Conservation (phyloP, 2,113 vertebrate genomes). For the Camelus bactrianus region DNA sequence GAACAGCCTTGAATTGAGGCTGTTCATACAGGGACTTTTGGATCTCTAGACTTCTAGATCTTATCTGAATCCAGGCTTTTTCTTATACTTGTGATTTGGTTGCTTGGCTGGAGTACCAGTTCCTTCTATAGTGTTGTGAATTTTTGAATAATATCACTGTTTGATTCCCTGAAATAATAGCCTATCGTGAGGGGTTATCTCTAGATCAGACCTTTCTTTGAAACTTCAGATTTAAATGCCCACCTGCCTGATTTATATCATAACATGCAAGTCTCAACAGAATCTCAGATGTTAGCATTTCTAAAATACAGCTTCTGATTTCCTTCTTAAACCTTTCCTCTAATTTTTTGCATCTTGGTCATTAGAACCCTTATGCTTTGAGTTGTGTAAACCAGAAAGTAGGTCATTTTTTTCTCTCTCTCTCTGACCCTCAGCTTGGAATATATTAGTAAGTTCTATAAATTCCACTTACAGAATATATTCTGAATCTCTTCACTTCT, state of each 20-base stretch:
- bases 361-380: neutral
- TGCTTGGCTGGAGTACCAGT: neutral
- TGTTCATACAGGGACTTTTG: neutral
- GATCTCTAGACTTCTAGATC: slow-evolving; percentile 1
- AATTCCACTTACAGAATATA: neutral
- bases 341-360: neutral
- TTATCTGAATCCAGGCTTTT: neutral
- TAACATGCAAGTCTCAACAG: neutral
- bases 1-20: neutral
- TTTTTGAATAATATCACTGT: slow-evolving; percentile 33
- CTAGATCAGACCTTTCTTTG: slow-evolving; percentile 58
- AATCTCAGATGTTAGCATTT: slow-evolving; percentile 23
- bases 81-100: neutral
- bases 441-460: neutral
- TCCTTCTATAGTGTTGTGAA: neutral
- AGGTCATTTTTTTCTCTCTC: neutral
- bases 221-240: neutral
- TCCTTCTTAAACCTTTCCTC: neutral
- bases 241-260: neutral
- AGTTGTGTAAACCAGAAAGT: neutral
- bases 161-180: slow-evolving; percentile 39
- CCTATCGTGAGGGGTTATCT: neutral
- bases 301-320: neutral
- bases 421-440: neutral
- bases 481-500: neutral